Evolutionary conservation across 2,797 vertebrate genomes (phyloP), one percentile per base, ranked within the genome.

Genomic region (Nannoperca obscura): DNA sequence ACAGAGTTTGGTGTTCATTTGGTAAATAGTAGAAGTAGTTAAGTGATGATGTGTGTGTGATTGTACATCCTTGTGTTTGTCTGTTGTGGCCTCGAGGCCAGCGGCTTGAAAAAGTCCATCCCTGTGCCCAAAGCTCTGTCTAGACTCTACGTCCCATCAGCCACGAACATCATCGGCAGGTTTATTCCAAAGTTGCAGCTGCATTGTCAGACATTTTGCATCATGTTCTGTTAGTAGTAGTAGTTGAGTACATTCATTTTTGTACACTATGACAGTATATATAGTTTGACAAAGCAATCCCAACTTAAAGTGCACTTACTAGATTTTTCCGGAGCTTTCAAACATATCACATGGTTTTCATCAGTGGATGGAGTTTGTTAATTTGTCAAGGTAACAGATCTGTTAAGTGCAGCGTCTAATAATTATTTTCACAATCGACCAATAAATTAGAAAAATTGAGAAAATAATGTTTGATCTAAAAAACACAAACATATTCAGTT

Each of bases 111-210:
- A 66, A 72, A 60, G 22, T 69, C 47, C 69, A 63, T 72, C 27
- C 49, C 15, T 34, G 7, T 52, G 65, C 60, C 47, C 54, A 44
- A 36, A 73, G 58, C 27, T 74, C 44, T 75, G 55, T 82, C 19
- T 63, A 36, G 7, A 66, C 80, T 85, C 57, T 55, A 81, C 78
- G 72, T 86, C 81, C 79, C 84, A 87, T 82, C 78, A 80, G 84
- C n/a, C n/a, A n/a, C n/a, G n/a, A n/a, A n/a, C n/a, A 17, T 57
- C 40, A 47, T 40, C 58, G 50, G 27, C 19, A 7, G 46, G 5
- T 2, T 19, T 17, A 4, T 54, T 55, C 13, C 6, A 15, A 58
- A 55, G 59, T 58, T 55, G 66, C 15, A 30, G 19, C 47, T 55
- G 20, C 10, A 5, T 40, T 20, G n/a, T 38, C 13, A 20, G 12